Percentiles rank a stretch among this genome's conserved stretches.
These are phyloP conservation scores for Tringa solitaria DNA, from an alignment of 2,113 vertebrate species.

Conservation along the genomic window DNA sequence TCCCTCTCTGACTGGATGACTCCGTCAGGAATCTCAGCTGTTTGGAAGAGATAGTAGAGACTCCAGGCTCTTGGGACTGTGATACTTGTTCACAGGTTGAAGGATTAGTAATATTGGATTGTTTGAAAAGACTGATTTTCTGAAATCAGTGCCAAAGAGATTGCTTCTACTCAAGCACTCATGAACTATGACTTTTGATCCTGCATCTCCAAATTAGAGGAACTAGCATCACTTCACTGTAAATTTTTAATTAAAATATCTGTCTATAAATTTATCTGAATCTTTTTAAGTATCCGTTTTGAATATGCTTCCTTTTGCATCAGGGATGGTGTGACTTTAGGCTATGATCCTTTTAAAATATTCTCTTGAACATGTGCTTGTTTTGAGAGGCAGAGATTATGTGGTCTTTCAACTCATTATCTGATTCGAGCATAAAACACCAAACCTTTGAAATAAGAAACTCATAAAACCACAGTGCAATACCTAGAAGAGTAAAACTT, in stretches of 20 bases:
- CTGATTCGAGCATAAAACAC: background rate
- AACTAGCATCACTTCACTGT: background rate
- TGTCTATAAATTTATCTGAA: background rate
- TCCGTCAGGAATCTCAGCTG: background rate
- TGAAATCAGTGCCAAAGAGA: background rate
- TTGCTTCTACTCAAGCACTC: background rate
- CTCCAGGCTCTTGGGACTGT: background rate
- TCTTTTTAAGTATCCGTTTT: background rate
- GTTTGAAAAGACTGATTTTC: background rate
- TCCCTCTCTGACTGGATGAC: background rate
- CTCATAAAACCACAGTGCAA: background rate
- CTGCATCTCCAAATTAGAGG: background rate
- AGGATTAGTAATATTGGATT: background rate
- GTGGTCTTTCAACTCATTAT: background rate
- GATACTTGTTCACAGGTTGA: background rate
- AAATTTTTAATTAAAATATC: background rate
- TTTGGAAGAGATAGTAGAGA: background rate
- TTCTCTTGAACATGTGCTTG: background rate
- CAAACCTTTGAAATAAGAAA: background rate
- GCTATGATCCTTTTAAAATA: background rate
- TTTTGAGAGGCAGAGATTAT: background rate
- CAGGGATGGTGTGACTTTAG: background rate
- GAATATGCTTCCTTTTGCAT: background rate
- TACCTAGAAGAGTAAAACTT: background rate
- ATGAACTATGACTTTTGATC: background rate